These are phyloP conservation scores for Gopherus flavomarginatus DNA, from an alignment of 2,113 vertebrate genomes.

Conservation along the genomic window DNA sequence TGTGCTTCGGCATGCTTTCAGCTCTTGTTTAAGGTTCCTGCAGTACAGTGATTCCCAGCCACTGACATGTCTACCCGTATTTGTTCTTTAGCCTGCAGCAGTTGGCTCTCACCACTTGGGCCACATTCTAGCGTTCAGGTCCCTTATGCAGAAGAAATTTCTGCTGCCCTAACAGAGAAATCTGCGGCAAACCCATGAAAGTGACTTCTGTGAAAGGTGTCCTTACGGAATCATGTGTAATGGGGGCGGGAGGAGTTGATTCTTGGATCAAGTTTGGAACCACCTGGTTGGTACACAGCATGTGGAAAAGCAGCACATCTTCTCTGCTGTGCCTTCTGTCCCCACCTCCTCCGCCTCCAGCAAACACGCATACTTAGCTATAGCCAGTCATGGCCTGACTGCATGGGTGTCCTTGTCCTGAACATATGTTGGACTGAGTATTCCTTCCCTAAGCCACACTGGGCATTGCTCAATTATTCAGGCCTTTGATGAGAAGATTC, in stretches of 20 bases:
- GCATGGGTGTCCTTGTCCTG: neutral
- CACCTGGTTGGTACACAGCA: neutral
- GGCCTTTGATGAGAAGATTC: neutral
- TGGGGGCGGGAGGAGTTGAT: neutral
- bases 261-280: neutral
- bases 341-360: too few species aligned
- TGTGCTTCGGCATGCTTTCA: constrained; percentile 16
- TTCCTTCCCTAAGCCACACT: neutral
- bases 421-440: neutral
- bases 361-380: neutral
- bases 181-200: rapidly evolving
- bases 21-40: constrained; percentile 1
- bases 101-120: neutral
- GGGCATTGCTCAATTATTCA: neutral
- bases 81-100: constrained; percentile 2
- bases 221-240: neutral
- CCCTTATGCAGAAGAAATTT: neutral
- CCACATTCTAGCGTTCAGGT: neutral
- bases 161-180: neutral
- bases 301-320: too few species aligned
- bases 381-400: neutral
- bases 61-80: neutral
- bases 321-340: too few species aligned
- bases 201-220: neutral
- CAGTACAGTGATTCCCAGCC: neutral